These are phyloP conservation scores for Mormyrus iriodes DNA, from an alignment of 2,113 vertebrate genomes.

Conservation along the genomic window DNA sequence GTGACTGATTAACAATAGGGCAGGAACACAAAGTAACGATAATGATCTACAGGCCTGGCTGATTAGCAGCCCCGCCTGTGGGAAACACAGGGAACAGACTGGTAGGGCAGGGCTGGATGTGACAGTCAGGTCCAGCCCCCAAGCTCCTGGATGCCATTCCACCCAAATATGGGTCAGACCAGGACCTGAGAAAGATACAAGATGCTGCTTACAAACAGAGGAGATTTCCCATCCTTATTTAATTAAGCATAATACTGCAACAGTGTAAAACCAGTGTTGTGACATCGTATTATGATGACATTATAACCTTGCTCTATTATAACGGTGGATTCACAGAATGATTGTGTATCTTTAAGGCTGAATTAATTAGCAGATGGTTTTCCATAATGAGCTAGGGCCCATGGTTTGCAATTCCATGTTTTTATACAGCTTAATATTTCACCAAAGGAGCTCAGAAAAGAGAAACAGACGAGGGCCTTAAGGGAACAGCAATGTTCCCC, in stretches of 20 bases:
- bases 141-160: not conserved
- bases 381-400: not conserved
- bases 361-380: not conserved
- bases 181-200: not conserved
- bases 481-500: too few relatives aligned
- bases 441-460: not conserved
- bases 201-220: not conserved
- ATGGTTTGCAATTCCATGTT: not conserved
- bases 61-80: too few relatives aligned
- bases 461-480: not conserved
- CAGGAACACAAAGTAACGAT: too few relatives aligned
- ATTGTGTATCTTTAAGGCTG: not conserved
- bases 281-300: not conserved
- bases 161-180: too few relatives aligned
- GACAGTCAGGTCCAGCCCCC: too few relatives aligned
- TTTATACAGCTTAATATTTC: not conserved
- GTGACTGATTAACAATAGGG: too few relatives aligned
- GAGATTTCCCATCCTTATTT: not conserved
- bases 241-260: not conserved
- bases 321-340: too few relatives aligned
- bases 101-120: too few relatives aligned
- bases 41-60: too few relatives aligned
- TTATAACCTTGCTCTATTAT: not conserved
- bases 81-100: too few relatives aligned
- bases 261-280: not conserved